Evolutionary conservation across 1,140 invertebrate genomes (phyloP).

Genomic region (Drosophila pseudoananassae): DNA sequence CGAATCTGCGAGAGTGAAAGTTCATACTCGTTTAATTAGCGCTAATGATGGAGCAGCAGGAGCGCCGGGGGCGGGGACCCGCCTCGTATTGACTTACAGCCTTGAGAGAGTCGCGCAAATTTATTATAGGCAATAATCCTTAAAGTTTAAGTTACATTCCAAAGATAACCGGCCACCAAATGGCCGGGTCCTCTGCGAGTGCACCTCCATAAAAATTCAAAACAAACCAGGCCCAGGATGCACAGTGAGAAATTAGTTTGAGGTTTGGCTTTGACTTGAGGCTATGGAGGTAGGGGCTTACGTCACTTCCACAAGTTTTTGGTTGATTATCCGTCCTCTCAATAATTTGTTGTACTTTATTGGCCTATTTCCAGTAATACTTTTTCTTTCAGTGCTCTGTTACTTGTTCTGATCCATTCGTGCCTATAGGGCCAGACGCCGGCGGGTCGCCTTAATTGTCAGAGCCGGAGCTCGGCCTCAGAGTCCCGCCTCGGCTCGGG

Average conservation of each 20-base stretch:
- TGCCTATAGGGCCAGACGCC: constrained; percentile 34
- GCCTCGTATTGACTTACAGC: constrained; percentile 66
- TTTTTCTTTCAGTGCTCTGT: constrained; percentile 18
- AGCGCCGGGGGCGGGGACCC: neutral
- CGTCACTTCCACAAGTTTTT: no score
- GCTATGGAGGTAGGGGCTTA: no score
- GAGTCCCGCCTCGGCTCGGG: constrained; percentile 1
- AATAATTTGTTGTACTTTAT: neutral
- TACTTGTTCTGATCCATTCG: constrained; percentile 22
- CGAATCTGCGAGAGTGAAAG: constrained; percentile 57
- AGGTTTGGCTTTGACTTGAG: no score
- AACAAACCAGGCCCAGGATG: constrained; percentile 31
- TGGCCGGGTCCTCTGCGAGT: constrained; percentile 31
- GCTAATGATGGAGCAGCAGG: constrained; percentile 73
- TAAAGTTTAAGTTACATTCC: constrained; percentile 83
- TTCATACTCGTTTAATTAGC: constrained; percentile 82
- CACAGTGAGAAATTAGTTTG: neutral
- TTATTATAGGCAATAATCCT: constrained; percentile 83
- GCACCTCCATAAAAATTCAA: constrained; percentile 69
- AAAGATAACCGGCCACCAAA: constrained; percentile 68
- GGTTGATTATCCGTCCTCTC: no score
- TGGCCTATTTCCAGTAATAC: neutral
- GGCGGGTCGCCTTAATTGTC: constrained; percentile 55
- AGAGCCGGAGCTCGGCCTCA: constrained; percentile 15
- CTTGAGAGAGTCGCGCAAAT: constrained; percentile 71